phyloP scores from a whole-genome alignment of 2,888 invertebrate species.

The Apamea epomidion region DNA sequence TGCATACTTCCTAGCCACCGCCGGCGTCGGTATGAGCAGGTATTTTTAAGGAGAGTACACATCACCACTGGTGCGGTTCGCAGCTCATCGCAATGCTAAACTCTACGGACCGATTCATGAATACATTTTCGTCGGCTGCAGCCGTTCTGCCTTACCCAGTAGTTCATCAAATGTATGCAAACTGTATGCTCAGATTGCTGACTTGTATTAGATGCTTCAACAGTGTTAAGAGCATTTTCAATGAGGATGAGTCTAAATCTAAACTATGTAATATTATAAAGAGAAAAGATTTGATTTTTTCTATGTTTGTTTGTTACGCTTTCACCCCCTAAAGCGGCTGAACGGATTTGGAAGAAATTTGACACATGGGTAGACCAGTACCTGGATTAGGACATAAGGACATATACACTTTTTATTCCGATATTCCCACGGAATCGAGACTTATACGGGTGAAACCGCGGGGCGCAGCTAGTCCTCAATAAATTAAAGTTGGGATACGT shows the following conservation, averaged over 20 bases:
- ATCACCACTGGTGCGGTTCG: neutral
- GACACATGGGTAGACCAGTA: too few relatives aligned
- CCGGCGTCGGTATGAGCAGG: neutral
- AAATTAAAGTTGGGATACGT: too few relatives aligned
- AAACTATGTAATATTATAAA: too few relatives aligned
- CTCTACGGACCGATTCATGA: conserved; percentile 48
- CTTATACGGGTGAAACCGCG: too few relatives aligned
- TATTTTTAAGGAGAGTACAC: conserved; percentile 54
- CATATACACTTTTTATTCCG: too few relatives aligned
- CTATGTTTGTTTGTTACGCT: too few relatives aligned
- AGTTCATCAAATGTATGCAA: conserved; percentile 44
- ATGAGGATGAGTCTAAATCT: neutral
- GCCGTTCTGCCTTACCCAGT: conserved; percentile 20
- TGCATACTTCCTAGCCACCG: conserved; percentile 4
- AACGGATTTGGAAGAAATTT: too few relatives aligned
- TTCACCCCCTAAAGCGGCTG: too few relatives aligned
- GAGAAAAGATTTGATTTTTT: too few relatives aligned
- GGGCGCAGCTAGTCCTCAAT: too few relatives aligned
- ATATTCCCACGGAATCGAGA: too few relatives aligned
- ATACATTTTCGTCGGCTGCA: conserved; percentile 49
- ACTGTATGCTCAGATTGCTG: conserved; percentile 40
- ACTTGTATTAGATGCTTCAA: neutral
- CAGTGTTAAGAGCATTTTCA: neutral
- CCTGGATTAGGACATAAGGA: too few relatives aligned
- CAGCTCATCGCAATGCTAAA: conserved; percentile 56